phyloP scores from a whole-genome alignment of 1,140 invertebrate genomes.

The Pogonomyrmex barbatus region DNA sequence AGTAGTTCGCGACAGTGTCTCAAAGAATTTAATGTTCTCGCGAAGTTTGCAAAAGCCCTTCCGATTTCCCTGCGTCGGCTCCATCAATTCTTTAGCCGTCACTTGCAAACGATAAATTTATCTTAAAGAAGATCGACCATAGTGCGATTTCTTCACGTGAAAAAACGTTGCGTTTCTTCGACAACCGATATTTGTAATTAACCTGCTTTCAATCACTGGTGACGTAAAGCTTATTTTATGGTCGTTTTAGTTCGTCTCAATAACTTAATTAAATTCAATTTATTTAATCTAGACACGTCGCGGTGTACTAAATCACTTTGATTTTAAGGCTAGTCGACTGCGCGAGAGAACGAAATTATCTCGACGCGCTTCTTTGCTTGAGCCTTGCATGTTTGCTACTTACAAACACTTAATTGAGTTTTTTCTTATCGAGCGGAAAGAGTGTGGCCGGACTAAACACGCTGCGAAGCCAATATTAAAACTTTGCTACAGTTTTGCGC shows the following conservation, averaged over 20 bases:
- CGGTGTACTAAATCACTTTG: constrained; percentile 15
- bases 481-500: constrained; percentile 17
- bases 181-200: not conserved
- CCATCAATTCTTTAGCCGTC: constrained; percentile 37
- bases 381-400: not conserved
- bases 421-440: constrained; percentile 3
- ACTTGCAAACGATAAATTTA: constrained; percentile 55
- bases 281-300: constrained; percentile 1
- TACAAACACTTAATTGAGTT: constrained; percentile 36
- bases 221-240: constrained; percentile 24
- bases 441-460: constrained; percentile 1
- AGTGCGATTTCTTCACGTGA: constrained; percentile 10
- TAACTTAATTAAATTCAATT: constrained; percentile 52
- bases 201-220: constrained; percentile 12
- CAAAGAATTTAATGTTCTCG: constrained; percentile 25
- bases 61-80: constrained; percentile 36
- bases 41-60: constrained; percentile 22
- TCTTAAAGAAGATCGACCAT: constrained; percentile 43
- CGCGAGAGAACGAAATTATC: constrained; percentile 46
- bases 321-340: constrained; percentile 37
- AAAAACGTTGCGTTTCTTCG: not conserved
- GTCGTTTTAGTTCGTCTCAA: constrained; percentile 21
- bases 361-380: constrained; percentile 18
- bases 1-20: not conserved
- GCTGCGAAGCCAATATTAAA: constrained; percentile 51